These are phyloP conservation scores for Oreohelix idahoensis DNA, from an alignment of 1,140 invertebrate genomes.

Conservation along the genomic window DNA sequence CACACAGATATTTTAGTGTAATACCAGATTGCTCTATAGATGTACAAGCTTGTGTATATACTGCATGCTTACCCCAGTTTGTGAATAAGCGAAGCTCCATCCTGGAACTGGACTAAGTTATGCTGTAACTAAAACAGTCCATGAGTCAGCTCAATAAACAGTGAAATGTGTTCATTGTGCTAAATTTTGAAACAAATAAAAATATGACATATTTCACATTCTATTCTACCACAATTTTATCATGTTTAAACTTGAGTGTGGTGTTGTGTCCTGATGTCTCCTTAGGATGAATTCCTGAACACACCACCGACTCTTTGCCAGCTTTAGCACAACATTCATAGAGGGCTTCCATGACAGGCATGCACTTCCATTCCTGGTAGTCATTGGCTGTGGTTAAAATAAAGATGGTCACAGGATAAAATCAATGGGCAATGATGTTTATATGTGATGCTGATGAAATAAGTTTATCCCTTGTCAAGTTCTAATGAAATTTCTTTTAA, in stretches of 20 bases:
- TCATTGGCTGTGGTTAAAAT: background rate
- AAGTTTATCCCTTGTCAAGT: background rate
- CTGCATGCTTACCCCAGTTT: no score
- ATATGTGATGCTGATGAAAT: background rate
- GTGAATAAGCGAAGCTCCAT: no score
- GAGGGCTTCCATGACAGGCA: background rate
- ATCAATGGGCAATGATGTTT: background rate
- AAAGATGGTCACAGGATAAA: background rate
- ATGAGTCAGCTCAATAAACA: no score
- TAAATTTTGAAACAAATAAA: no score
- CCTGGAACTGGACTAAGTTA: no score
- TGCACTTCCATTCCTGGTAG: constrained; percentile 21
- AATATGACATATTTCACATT: background rate
- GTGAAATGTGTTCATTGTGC: no score
- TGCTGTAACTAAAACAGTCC: no score
- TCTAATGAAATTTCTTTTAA: no score
- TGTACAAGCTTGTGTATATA: no score
- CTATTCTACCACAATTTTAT: background rate
- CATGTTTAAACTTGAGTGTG: background rate
- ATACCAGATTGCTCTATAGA: no score
- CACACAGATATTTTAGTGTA: no score
- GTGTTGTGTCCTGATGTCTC: background rate
- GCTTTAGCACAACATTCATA: constrained; percentile 1
- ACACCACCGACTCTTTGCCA: constrained; percentile 8
- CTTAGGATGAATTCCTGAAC: constrained; percentile 2